Base-by-base conservation (phyloP, 2,888 invertebrate species). In the Tenodera sinensis region DNA sequence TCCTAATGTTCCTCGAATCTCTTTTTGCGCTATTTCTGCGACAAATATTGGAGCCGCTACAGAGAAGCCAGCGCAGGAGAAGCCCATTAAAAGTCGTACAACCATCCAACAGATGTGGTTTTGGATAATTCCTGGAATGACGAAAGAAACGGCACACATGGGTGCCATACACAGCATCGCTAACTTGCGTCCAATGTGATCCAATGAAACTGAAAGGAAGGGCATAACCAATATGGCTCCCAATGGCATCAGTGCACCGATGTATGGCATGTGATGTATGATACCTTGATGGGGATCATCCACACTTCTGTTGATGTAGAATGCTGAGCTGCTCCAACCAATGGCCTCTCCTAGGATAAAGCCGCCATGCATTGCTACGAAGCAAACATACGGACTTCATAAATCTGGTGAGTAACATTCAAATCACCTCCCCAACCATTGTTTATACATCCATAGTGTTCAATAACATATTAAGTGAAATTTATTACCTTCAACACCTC, bases 41-140 rank as follows among this genome's bases (percentile, higher is more conserved):
- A 96, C 96, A 92, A 97, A 98, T 90, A 98, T 95, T 0, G 98
- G 98, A 0, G 96, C 97, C 0, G 97, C 96, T 28, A 97, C 96
- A 91, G 97, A 97, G 92, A 97, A 96, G 2, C 97, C 96, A 34
- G 98, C 97, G 42, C 96, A 96, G 27, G 96, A 96, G 81, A 97
- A 92, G 30, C 97, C 98, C 8, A 95, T 95, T 81, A 97, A 94
- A 84, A 97, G 95, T 90, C 96, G 93, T 0, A 84, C 42, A 28
- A 34, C 84, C 25, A 84, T 82, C 83, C 83, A 83, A 30, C 28
- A n/a, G 15, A 14, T 81, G n/a, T 20, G 27, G 27, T 86, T 71
- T 30, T 42, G 27, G 15, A 47, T 0, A 28, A 93, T 89, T 28
- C 97, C 97, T 8, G 96, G 34, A 0, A 95, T 95, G 92, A 97